A percentile compares a stretch with the other conserved stretches of the same genome.
These are phyloP conservation scores for Epizoanthus stellaris DNA, from an alignment of 92 coral and sea anemone genomes.

Conservation along the genomic window DNA sequence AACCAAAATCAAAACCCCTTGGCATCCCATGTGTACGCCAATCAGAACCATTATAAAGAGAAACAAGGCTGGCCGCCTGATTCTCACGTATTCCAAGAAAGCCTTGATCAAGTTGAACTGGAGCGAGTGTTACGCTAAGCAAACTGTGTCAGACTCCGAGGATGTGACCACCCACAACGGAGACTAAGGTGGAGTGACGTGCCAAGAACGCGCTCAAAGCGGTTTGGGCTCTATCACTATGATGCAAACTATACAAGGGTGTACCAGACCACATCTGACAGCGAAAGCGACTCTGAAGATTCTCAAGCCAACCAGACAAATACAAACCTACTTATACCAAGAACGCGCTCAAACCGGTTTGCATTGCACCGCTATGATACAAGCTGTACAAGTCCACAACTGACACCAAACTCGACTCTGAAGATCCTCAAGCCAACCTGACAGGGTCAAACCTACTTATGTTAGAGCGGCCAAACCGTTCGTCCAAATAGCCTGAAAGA, in stretches of 20 bases:
- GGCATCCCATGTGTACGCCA: no score
- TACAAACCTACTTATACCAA: no score
- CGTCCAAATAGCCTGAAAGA: no score
- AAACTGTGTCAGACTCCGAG: not conserved
- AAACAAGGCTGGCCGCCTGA: not conserved
- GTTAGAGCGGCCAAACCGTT: no score
- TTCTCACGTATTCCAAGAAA: not conserved
- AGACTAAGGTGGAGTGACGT: not conserved
- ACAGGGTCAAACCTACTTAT: no score
- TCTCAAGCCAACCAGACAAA: no score
- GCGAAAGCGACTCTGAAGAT: no score
- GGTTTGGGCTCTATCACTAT: no score
- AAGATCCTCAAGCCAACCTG: not conserved
- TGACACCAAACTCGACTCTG: not conserved
- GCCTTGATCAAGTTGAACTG: slow-evolving; percentile 10
- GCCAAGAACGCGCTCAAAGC: not conserved
- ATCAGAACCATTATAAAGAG: not conserved
- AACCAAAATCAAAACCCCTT: not conserved
- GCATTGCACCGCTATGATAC: no score
- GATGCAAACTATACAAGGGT: no score
- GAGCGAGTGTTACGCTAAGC: not conserved
- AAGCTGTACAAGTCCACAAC: not conserved
- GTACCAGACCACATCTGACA: no score
- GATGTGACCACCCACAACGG: no score
- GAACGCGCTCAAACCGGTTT: slow-evolving; percentile 14